phyloP scores from a whole-genome alignment of 1,140 invertebrate genomes.

The Trissolcus basalis region DNA sequence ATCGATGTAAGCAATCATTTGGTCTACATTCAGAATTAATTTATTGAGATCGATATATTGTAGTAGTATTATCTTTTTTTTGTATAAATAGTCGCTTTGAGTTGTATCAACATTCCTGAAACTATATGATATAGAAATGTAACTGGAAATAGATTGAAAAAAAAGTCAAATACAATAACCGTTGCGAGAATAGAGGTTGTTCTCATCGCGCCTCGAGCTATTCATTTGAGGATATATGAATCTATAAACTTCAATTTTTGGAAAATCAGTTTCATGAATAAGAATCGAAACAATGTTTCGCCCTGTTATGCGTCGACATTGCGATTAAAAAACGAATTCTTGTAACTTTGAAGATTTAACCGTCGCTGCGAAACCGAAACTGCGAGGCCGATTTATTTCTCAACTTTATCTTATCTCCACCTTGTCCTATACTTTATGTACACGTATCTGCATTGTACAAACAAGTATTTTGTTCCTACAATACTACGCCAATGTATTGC shows the following conservation, averaged over 20 bases:
- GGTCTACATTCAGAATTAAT: not conserved
- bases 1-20: no score
- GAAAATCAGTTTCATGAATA: slow-evolving; percentile 37
- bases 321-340: slow-evolving; percentile 14
- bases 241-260: slow-evolving; percentile 34
- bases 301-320: slow-evolving; percentile 11
- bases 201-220: slow-evolving; percentile 22
- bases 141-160: not conserved
- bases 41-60: no score
- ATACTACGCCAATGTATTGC: slow-evolving; percentile 38
- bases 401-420: slow-evolving; percentile 48
- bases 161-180: slow-evolving; percentile 12
- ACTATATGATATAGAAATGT: no score
- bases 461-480: slow-evolving; percentile 46
- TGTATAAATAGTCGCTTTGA: not conserved
- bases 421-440: slow-evolving; percentile 43
- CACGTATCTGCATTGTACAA: slow-evolving; percentile 44
- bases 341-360: slow-evolving; percentile 19
- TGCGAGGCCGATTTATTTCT: slow-evolving; percentile 37
- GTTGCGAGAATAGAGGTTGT: slow-evolving; percentile 13
- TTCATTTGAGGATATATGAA: slow-evolving; percentile 32
- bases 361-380: no score
- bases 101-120: no score
- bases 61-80: no score
- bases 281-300: slow-evolving; percentile 27